These are phyloP conservation scores for Sebastes glaucus DNA, from an alignment of 2,797 vertebrate species.

Conservation along the genomic window DNA sequence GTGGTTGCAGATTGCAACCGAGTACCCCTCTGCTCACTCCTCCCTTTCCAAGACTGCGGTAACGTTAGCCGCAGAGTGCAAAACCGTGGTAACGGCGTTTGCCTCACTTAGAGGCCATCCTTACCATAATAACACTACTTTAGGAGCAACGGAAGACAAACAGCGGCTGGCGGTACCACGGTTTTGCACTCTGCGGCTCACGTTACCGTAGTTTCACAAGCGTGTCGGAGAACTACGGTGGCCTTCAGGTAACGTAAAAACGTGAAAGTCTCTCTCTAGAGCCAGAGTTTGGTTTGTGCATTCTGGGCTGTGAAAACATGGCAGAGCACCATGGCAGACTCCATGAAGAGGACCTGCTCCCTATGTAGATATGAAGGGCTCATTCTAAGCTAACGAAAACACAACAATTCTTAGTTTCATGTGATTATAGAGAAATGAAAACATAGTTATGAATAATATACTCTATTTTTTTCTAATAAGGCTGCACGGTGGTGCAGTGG, in stretches of 20 bases:
- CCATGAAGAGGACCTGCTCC: not conserved
- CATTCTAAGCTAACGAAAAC: no score
- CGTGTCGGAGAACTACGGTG: not conserved
- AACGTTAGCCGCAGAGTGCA: not conserved
- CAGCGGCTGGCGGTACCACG: not conserved
- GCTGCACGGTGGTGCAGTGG: no score
- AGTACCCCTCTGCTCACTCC: not conserved
- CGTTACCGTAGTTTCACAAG: not conserved
- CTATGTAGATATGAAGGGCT: no score
- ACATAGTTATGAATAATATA: no score
- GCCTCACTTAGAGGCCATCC: rapidly evolving
- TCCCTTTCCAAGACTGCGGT: not conserved
- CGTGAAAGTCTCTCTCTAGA: not conserved
- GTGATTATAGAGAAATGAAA: no score
- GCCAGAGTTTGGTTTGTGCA: not conserved
- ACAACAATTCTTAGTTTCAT: no score
- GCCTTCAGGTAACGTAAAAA: not conserved
- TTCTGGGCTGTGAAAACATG: not conserved
- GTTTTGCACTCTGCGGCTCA: no score
- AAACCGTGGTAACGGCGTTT: not conserved
- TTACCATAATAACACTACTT: not conserved
- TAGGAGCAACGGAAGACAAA: not conserved
- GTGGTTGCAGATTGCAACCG: not conserved
- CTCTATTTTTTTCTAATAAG: no score
- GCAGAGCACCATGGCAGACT: not conserved